Base-by-base conservation (phyloP, 2,888 invertebrate genomes). In the Ormia ochracea region DNA sequence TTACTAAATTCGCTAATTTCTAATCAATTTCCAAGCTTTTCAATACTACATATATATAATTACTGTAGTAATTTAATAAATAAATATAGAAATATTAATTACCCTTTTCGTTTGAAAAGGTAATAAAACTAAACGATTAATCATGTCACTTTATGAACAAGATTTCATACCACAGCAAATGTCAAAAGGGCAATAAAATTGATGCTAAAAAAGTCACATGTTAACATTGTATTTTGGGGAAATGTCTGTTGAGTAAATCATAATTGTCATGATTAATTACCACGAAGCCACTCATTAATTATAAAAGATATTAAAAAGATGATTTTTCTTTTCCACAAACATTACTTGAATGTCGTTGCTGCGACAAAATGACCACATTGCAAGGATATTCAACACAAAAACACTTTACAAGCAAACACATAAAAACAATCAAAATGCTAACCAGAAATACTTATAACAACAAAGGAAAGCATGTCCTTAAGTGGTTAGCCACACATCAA, bases 261-360 rank as follows among this genome's bases (percentile, higher is more conserved):
- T 85, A 86, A 86, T 87, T 87, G 83, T 82, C 83, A 85, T 87
- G 87, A 87, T 87, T 87, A 87, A 87, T 87, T 86, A 86, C 85
- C 80, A 19, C 54, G 81, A 82, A 83, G 86, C 83, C 85, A 84
- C 82, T 86, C 86, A 87, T 87, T 85, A 86, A 86, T 85, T 84
- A 86, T 84, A 81, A 83, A 82, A 83, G 83, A 83, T 85, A 80
- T 85, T 84, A 85, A 78, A 74, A 80, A 36, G 50, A 73, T 43
- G 56, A 63, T 72, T 61, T 70, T 38, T 66, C 48, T 33, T 21
- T 10, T 21, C 48, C 65, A 19, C 45, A 33, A 6, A 21, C 31
- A 7, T 19, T 41, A 31, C 41, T 33, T 70, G 17, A 58, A 31
- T 26, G 19, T 19, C n/a, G 36, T 17, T 17, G 21, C 23, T 38